These are phyloP conservation scores for Dasysyrphus albostriatus DNA, from an alignment of 2,888 invertebrate species.

Conservation along the genomic window DNA sequence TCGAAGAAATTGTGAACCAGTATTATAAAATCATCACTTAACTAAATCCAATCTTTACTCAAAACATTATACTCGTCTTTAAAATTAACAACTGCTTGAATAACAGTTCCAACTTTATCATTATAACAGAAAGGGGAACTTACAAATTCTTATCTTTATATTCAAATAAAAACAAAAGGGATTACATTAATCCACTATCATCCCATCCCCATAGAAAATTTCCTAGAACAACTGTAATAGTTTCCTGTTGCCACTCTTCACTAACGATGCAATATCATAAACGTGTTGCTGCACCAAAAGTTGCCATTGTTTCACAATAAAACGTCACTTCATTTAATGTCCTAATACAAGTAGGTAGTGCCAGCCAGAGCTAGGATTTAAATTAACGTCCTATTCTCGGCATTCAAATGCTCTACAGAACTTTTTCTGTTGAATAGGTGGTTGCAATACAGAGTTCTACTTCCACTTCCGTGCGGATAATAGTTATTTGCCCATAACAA, in stretches of 20 bases:
- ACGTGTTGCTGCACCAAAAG: constrained; percentile 22
- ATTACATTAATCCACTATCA: neutral
- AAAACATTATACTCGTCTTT: neutral
- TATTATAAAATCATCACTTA: no score
- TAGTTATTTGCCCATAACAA: constrained; percentile 66
- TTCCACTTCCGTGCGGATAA: constrained; percentile 28
- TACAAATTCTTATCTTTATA: neutral
- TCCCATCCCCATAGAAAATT: constrained; percentile 4
- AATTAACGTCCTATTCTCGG: constrained; percentile 45
- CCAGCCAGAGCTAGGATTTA: constrained; percentile 45
- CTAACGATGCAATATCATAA: constrained; percentile 55
- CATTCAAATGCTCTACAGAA: constrained; percentile 48
- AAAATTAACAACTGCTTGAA: neutral
- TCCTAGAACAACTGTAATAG: constrained; percentile 29
- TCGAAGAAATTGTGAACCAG: no score
- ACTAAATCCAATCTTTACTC: no score
- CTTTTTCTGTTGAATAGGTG: constrained; percentile 39
- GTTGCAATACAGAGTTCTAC: constrained; percentile 29
- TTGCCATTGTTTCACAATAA: constrained; percentile 15
- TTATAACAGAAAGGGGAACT: neutral
- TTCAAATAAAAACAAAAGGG: neutral
- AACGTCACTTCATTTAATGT: constrained; percentile 38
- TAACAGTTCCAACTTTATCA: neutral
- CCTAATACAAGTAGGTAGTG: constrained; percentile 19
- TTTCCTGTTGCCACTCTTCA: constrained; percentile 58